Conservation (phyloP, 1,140 invertebrate species). For the Oedothorax gibbosus region DNA sequence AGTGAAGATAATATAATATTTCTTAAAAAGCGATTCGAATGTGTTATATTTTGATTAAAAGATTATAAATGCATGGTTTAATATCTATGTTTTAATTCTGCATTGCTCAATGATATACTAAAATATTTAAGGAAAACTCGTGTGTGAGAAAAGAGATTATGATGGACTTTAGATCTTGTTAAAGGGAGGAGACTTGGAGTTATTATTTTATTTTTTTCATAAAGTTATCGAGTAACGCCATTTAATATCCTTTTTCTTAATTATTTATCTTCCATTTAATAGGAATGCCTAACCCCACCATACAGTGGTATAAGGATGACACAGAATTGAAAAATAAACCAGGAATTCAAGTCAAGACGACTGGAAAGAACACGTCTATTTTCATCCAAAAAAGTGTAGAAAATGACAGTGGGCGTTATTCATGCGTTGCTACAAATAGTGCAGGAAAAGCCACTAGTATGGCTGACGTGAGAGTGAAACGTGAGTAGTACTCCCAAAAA, state of each 20-base stretch:
- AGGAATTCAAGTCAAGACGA: slow-evolving; percentile 71
- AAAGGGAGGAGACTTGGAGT: background rate
- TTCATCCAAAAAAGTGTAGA: slow-evolving; percentile 79
- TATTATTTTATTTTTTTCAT: background rate
- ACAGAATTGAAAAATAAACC: slow-evolving; percentile 69
- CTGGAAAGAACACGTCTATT: slow-evolving; percentile 75
- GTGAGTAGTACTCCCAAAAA: slow-evolving; percentile 55
- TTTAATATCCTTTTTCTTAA: background rate
- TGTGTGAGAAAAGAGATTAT: background rate
- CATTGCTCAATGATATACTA: background rate
- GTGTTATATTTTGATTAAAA: no score
- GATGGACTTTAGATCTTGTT: background rate
- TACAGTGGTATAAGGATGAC: slow-evolving; percentile 85
- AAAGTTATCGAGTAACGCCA: background rate
- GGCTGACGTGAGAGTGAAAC: slow-evolving; percentile 75
- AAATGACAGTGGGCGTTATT: slow-evolving; percentile 78
- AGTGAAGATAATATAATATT: no score
- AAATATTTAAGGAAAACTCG: background rate
- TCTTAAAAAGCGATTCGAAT: no score
- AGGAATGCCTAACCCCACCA: slow-evolving; percentile 82
- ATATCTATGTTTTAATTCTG: no score
- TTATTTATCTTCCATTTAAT: slow-evolving; percentile 70
- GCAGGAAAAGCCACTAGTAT: slow-evolving; percentile 80
- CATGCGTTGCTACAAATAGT: slow-evolving; percentile 78
- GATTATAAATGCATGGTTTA: no score